Evolutionary conservation across 2,888 invertebrate species (phyloP), one percentile per base, ranked within the genome.

Genomic region (Drosophila planitibia): DNA sequence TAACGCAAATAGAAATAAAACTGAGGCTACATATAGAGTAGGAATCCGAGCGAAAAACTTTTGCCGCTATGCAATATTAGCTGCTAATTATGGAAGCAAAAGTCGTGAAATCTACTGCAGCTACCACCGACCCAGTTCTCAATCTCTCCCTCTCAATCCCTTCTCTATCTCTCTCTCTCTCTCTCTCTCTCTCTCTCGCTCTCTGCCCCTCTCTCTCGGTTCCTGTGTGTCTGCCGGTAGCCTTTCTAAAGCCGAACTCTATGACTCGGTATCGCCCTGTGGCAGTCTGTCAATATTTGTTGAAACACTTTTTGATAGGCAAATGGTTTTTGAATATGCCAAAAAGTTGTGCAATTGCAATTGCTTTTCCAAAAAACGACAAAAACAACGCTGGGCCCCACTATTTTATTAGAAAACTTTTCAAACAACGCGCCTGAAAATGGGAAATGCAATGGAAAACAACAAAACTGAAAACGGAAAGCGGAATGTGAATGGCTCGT

Each of bases 261-360:
- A 79, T 47, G 54, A 59, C 58, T 73, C 55, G 58, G 58, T 59
- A 73, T 75, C 64, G 81, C 68, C 61, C 76, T 55, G 62, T 65
- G 72, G 77, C 79, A 64, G 85, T 91, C 92, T 92, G 92, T 92
- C 92, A 92, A 92, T 92, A 92, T 92, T 92, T 92, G 92, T 89
- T 88, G 78, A 90, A 91, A 87, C 91, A 86, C 91, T 92, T 91
- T 83, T 74, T 86, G 85, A 86, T 86, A 88, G 85, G 79, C 85
- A 78, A 89, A 85, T 90, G 85, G 88, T 80, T 90, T 85, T 90
- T 90, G 85, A 90, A 85, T 89, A 79, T 83, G 79, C 81, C 89
- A 68, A 75, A 82, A 86, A 86, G 90, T 86, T 86, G 37, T 60
- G 79, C 82, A 84, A 83, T 83, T 90, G 89, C 89, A 86, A 88